Evolutionary conservation across 2,888 invertebrate species (phyloP).

Genomic region (Scaptomyza cyrtandrae): DNA sequence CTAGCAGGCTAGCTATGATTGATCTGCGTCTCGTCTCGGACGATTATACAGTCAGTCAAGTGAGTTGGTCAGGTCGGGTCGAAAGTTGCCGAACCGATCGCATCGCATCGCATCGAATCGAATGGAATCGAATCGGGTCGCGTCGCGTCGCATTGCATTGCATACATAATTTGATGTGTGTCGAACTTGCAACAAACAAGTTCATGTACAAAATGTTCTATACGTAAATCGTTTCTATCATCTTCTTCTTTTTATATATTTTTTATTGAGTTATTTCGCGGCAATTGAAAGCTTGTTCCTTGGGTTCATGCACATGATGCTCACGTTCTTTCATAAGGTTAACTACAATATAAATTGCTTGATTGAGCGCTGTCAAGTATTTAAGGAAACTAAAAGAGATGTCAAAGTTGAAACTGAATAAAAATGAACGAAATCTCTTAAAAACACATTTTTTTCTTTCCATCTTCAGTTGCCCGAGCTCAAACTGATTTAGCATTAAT

Average conservation of each 20-base stretch:
- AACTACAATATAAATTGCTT: conserved; percentile 45
- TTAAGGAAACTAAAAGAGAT: not conserved
- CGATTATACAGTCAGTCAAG: conserved; percentile 66
- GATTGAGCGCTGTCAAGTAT: conserved; percentile 14
- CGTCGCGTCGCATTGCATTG: conserved; percentile 64
- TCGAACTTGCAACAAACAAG: conserved; percentile 57
- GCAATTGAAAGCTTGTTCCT: conserved; percentile 61
- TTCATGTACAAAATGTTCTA: conserved; percentile 41
- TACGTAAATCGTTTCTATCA: conserved; percentile 23
- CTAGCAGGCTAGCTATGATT: conserved; percentile 66
- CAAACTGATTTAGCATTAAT: conserved; percentile 16
- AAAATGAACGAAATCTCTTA: too few species aligned
- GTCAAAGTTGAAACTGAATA: conserved; percentile 26
- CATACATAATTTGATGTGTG: conserved; percentile 78
- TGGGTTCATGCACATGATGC: conserved; percentile 57
- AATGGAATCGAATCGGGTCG: conserved; percentile 55
- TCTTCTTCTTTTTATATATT: conserved; percentile 14
- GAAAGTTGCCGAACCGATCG: conserved; percentile 35
- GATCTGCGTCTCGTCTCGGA: conserved; percentile 70
- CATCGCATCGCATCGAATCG: conserved; percentile 39
- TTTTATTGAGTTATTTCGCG: conserved; percentile 77
- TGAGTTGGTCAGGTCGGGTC: conserved; percentile 54
- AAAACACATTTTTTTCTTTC: too few species aligned
- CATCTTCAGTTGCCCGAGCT: conserved; percentile 25
- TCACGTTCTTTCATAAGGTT: conserved; percentile 70